A percentile compares a stretch with the other conserved stretches of the same genome.
Evolutionary conservation across 1,140 invertebrate genomes (phyloP).

Genomic region (Bradysia coprophila): DNA sequence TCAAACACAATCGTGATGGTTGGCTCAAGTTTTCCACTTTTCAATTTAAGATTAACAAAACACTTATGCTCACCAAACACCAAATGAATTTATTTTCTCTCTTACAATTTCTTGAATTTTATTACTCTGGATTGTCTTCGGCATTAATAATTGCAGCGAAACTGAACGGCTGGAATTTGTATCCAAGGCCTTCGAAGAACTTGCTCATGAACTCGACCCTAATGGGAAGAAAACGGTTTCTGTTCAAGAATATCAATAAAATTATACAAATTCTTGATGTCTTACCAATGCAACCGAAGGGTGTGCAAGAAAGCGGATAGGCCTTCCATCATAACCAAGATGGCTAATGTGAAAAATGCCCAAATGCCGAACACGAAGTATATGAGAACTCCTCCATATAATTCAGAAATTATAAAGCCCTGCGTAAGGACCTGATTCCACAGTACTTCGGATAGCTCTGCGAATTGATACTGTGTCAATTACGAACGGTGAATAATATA

Average conservation of each 20-base stretch:
- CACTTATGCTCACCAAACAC: no score
- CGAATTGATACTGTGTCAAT: conserved; percentile 42
- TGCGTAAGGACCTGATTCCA: conserved; percentile 71
- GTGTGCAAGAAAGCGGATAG: conserved; percentile 96
- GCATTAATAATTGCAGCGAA: conserved; percentile 69
- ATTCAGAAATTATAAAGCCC: conserved; percentile 33
- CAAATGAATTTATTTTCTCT: no score
- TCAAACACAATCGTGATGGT: no score
- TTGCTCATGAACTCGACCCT: conserved; percentile 98
- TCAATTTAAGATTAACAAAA: no score
- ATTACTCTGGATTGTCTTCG: no score
- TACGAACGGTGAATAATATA: no score
- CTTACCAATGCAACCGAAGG: conserved; percentile 90
- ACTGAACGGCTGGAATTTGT: conserved; percentile 82
- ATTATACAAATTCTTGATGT: no score
- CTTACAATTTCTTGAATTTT: no score
- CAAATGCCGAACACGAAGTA: conserved; percentile 70
- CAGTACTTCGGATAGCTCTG: conserved; percentile 79
- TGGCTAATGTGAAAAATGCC: conserved; percentile 78
- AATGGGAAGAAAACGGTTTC: conserved; percentile 18
- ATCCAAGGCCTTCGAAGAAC: conserved; percentile 79
- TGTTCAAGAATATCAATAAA: no score
- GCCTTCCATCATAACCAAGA: conserved; percentile 96
- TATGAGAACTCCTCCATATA: conserved; percentile 37
- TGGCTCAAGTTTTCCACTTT: no score